Base-by-base conservation (phyloP, 2,797 vertebrate genomes). In the Sylvilagus floridanus region DNA sequence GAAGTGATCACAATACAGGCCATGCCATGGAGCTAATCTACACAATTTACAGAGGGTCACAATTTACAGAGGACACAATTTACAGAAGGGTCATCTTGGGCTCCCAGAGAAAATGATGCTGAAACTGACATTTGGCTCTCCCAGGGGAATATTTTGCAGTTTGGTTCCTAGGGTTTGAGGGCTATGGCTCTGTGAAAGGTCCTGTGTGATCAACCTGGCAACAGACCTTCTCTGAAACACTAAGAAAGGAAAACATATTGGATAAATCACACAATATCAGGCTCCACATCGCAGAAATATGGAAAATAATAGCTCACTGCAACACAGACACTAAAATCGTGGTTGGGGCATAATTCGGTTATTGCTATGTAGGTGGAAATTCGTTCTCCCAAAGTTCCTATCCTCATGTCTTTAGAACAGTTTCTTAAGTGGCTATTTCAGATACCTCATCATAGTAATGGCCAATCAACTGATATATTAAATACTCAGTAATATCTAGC, bases 401-500 rank as follows among this genome's bases (percentile, higher is more conserved):
- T 57, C 37, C 30, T 72, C 6, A 24, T 96, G 82, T 90, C 96
- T 96, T 96, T 97, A 97, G 96, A 96, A 96, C 90, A 85, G 83
- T 95, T 95, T 93, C 95, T 94, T 96, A 0, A 93, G 92, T 86
- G 93, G 84, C 93, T 93, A 19, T 81, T 86, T 96, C 97, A 97
- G 96, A 95, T 96, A 76, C 21, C 22, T 95, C 95, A 90, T 91
- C 96, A 60, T 7, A 65, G 86, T 89, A 88, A 91, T 96, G 95
- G 82, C 62, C 92, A 94, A 90, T 97, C 94, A 84, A 88, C 94
- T 79, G 22, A 96, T 92, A 90, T 89, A 96, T 92, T 96, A 97
- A 83, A 97, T 37, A 88, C 87, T 97, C 87, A 98, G 95, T 97
- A 96, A 96, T 95, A 94, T 95, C 96, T 96, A 95, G 95, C 97